Conservation (phyloP, 37 sponge, comb jelly and placozoan species). For the Agelas oroides region DNA sequence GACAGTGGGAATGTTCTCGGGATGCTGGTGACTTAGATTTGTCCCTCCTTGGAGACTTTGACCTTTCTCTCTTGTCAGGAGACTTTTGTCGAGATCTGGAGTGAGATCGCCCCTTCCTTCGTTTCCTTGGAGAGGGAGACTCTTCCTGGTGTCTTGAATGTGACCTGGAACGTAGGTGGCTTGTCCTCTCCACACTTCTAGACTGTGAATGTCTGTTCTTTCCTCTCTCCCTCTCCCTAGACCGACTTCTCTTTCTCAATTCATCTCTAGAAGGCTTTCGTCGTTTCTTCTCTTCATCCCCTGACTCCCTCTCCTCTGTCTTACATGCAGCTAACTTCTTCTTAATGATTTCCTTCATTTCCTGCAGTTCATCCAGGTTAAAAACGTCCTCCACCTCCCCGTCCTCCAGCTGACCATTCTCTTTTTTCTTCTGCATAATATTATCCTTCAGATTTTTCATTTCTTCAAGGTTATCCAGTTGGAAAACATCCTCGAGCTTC, state of each 20-base stretch:
- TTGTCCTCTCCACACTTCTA: not conserved
- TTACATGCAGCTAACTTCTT: constrained; percentile 21
- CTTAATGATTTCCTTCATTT: constrained; percentile 49
- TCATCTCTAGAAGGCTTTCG: not conserved
- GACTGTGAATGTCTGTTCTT: not conserved
- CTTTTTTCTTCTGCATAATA: not conserved
- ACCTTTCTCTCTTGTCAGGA: constrained; percentile 3
- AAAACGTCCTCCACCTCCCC: not conserved
- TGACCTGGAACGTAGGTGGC: not conserved
- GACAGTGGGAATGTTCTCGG: constrained; percentile 16
- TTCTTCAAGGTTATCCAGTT: constrained; percentile 9
- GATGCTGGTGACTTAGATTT: constrained; percentile 34
- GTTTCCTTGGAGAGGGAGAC: not conserved
- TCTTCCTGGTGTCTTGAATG: not conserved
- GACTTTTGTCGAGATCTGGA: not conserved
- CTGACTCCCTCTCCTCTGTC: not conserved
- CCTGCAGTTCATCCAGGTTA: constrained; percentile 31
- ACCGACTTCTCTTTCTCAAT: not conserved
- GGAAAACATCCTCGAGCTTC: constrained; percentile 8
- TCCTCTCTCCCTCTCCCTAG: not conserved
- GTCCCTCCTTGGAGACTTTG: constrained; percentile 18
- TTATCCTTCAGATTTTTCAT: constrained; percentile 10
- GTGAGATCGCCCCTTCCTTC: not conserved
- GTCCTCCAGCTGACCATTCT: constrained; percentile 13
- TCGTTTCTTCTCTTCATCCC: not conserved